phyloP scores from a whole-genome alignment of 1,140 invertebrate species.

The Radopholus similis region DNA sequence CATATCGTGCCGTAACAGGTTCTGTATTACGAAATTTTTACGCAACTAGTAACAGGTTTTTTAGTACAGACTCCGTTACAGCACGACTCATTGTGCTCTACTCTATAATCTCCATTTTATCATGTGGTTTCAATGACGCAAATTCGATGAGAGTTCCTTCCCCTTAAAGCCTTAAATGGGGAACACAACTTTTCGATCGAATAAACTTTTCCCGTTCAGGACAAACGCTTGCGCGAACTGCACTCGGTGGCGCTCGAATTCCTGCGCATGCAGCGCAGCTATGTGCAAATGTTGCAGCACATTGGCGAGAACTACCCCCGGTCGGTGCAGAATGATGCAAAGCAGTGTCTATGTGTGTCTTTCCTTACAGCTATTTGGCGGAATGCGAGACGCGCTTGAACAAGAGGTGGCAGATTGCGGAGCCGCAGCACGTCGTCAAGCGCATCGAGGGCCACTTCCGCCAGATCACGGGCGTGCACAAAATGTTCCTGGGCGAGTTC shows the following conservation, averaged over 20 bases:
- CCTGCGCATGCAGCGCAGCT: slow-evolving; percentile 20
- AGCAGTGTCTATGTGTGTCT: neutral
- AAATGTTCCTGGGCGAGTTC: slow-evolving; percentile 22
- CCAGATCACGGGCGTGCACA: slow-evolving; percentile 23
- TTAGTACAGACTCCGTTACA: too few relatives aligned
- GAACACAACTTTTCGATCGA: too few relatives aligned
- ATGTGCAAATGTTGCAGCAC: slow-evolving; percentile 24
- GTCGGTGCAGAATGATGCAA: slow-evolving; percentile 4
- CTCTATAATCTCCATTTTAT: too few relatives aligned
- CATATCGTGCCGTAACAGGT: too few relatives aligned
- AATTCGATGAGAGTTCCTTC: too few relatives aligned
- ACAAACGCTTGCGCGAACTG: slow-evolving; percentile 25
- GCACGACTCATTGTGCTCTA: too few relatives aligned
- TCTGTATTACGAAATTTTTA: too few relatives aligned
- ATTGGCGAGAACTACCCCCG: slow-evolving; percentile 16
- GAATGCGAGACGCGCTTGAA: slow-evolving; percentile 17
- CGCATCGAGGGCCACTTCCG: slow-evolving; percentile 24
- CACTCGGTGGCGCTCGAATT: slow-evolving; percentile 27
- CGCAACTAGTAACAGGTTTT: too few relatives aligned
- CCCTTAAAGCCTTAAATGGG: too few relatives aligned
- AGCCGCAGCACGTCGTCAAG: slow-evolving; percentile 17
- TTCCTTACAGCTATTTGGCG: slow-evolving; percentile 2
- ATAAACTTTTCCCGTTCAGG: neutral
- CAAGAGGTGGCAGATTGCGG: slow-evolving; percentile 10
- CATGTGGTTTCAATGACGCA: too few relatives aligned